Base-by-base conservation (phyloP, 2,113 vertebrate species). In the Acrocephalus arundinaceus region DNA sequence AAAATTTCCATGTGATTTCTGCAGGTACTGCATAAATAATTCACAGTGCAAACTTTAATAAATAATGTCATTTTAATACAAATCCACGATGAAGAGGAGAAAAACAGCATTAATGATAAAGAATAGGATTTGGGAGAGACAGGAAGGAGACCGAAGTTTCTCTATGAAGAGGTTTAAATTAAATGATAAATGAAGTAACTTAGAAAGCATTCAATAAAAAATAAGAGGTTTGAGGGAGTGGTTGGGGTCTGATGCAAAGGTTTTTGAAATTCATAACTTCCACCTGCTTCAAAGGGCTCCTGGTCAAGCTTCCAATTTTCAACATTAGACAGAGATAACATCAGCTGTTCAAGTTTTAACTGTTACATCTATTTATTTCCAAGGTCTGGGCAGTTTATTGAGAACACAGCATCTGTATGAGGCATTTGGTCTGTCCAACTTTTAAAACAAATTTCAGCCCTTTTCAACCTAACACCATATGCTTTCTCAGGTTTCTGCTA, bases 31-130 rank as follows among this genome's bases (percentile, higher is more conserved):
- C 68, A 90, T 88, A 43, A 96, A 96, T 96, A 93, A 96, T 95
- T 96, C 76, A 92, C n/a, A 5, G 7, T 54, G 41, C 48, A 46
- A 49, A 84, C 68, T 92, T 96, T 23, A 95, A 95, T 86, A 96
- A 94, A 48, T 94, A 90, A 96, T 90, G 73, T 35, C 4, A 80
- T 93, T 96, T 96, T 95, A 93, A 96, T 93, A 93, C 31, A 94
- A 95, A 95, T 90, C 43, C 55, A 51, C 0, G 3, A 71, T 73
- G 31, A 94, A 91, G 83, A 90, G 55, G 35, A 95, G 24, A 28
- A 86, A 90, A 96, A 72, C 33, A 90, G 41, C 68, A 72, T 65
- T 92, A 95, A 90, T 51, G 68, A 62, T 49, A 67, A 85, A 87
- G 70, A 91, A 10, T 39, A 87, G 61, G 61, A 88, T 90, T 90